A percentile compares a stretch with the other conserved stretches of the same genome.
These are phyloP conservation scores for Eulemur rubriventer DNA, from an alignment of 2,797 vertebrate species.

Conservation along the genomic window DNA sequence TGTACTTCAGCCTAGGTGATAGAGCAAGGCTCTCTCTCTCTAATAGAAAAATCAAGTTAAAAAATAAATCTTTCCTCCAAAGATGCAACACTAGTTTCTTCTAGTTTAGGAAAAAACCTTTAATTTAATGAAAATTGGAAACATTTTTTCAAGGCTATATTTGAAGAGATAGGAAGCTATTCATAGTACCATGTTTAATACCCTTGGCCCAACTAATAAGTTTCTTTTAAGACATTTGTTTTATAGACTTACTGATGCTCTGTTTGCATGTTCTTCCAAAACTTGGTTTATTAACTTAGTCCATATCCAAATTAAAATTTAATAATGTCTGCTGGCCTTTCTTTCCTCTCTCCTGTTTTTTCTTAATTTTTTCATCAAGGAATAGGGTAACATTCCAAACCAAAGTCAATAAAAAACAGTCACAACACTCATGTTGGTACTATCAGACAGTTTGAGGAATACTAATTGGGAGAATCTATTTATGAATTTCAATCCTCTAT, in stretches of 20 bases:
- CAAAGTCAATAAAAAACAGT: background rate
- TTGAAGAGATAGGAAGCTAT: constrained; percentile 4
- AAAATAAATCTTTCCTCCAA: background rate
- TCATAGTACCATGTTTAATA: background rate
- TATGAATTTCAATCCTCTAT: background rate
- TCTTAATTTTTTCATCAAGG: constrained; percentile 44
- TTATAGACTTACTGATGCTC: background rate
- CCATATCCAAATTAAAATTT: constrained; percentile 54
- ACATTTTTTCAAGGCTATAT: background rate
- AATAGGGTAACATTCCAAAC: background rate
- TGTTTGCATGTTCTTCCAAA: constrained; percentile 12
- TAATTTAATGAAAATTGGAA: background rate
- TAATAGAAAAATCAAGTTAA: background rate
- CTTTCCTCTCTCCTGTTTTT: background rate
- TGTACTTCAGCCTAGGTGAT: background rate
- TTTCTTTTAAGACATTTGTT: background rate
- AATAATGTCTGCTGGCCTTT: background rate
- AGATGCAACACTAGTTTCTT: background rate
- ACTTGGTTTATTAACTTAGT: constrained; percentile 20
- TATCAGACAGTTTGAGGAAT: background rate
- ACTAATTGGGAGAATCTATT: background rate
- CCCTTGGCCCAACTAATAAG: background rate
- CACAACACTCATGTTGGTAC: background rate
- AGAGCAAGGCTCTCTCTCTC: background rate
- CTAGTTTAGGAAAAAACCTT: background rate